Conservation (phyloP, 1,140 invertebrate species). For the Pomacea maculata region DNA sequence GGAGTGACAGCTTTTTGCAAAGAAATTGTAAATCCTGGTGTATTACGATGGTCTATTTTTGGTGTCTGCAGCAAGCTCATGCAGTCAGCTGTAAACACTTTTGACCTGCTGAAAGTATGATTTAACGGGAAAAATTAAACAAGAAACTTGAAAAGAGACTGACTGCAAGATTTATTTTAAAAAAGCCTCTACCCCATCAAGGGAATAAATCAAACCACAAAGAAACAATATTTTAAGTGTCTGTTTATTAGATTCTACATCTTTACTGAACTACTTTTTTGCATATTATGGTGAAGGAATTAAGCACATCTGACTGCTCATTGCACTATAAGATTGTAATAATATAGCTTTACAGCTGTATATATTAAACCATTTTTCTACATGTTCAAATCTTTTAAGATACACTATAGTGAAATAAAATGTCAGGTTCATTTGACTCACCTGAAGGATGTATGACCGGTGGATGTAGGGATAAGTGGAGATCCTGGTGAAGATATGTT, state of each 20-base stretch:
- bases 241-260: too few species aligned
- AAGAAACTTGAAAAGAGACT: constrained; percentile 1
- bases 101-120: constrained; percentile 23
- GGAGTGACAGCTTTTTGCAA: constrained; percentile 54
- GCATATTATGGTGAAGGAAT: too few species aligned
- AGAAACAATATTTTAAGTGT: too few species aligned
- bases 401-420: too few species aligned
- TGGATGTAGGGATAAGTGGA: not conserved
- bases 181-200: too few species aligned
- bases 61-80: constrained; percentile 54
- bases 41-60: constrained; percentile 43
- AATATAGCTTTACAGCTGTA: too few species aligned
- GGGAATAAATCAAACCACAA: too few species aligned
- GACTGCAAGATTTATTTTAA: not conserved
- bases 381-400: too few species aligned
- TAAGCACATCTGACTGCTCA: too few species aligned
- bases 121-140: not conserved
- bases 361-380: too few species aligned
- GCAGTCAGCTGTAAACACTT: constrained; percentile 41
- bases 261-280: too few species aligned
- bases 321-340: too few species aligned
- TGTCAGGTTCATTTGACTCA: not conserved
- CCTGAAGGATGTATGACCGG: not conserved
- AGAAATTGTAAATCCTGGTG: constrained; percentile 19
- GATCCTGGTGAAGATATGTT: not conserved